These are phyloP conservation scores for Orthosia gothica DNA, from an alignment of 2,888 invertebrate species.

Conservation along the genomic window DNA sequence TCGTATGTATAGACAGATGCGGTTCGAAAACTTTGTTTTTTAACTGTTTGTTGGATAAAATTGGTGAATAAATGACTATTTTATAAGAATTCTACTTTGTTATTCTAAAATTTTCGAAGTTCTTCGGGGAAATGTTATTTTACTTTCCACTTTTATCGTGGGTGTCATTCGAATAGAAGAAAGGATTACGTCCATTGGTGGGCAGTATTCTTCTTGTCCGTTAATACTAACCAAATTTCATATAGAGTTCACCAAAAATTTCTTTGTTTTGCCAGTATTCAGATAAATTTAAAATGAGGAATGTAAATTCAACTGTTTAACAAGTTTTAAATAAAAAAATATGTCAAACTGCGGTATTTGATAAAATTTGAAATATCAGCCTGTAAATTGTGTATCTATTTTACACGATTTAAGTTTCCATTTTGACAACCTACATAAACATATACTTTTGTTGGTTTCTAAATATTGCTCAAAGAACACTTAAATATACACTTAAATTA, in stretches of 20 bases:
- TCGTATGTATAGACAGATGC: background rate
- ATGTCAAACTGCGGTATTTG: no score
- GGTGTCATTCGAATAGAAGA: background rate
- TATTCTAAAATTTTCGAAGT: background rate
- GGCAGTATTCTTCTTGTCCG: background rate
- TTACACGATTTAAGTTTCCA: background rate
- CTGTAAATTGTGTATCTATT: no score
- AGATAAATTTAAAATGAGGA: no score
- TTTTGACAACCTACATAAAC: background rate
- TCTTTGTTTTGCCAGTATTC: no score
- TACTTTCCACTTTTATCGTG: background rate
- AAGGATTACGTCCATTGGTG: background rate
- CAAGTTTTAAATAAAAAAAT: no score
- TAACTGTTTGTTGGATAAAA: background rate
- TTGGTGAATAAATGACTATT: background rate
- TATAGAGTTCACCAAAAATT: background rate
- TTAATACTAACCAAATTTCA: background rate
- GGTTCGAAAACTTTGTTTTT: conserved; percentile 1
- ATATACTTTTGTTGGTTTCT: background rate
- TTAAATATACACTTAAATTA: no score
- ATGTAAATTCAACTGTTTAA: no score
- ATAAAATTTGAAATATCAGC: no score
- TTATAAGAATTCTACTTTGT: conserved; percentile 3
- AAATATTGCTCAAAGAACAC: background rate
- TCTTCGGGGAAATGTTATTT: background rate